Evolutionary conservation across 2,113 vertebrate genomes (phyloP).

Genomic region (Ageneiosus marmoratus): DNA sequence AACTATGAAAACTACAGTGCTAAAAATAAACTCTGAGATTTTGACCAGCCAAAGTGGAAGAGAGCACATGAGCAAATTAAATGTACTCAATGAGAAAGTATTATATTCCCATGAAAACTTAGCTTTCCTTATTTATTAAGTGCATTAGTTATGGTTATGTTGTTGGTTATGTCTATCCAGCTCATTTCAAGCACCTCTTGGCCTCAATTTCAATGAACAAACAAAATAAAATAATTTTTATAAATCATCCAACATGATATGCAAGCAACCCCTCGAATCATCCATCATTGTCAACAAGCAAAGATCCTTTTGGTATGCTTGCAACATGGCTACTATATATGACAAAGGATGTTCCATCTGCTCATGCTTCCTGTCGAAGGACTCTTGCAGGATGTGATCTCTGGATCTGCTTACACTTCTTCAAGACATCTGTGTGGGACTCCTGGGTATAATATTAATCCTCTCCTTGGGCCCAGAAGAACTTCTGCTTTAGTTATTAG

Average conservation of each 20-base stretch:
- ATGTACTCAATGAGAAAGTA: neutral
- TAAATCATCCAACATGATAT: conserved; percentile 57
- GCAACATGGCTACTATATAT: conserved; percentile 68
- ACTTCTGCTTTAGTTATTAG: conserved; percentile 42
- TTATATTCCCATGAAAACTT: too few species aligned
- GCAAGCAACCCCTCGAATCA: conserved; percentile 56
- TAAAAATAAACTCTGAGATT: neutral
- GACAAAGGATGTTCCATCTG: conserved; percentile 69
- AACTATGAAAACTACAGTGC: conserved; percentile 6
- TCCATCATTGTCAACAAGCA: conserved; percentile 58
- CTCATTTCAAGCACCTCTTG: conserved; percentile 5
- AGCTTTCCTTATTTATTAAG: conserved; percentile 6
- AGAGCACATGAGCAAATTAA: neutral
- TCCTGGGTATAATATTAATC: conserved; percentile 61
- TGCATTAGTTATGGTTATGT: neutral
- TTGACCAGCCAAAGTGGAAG: neutral
- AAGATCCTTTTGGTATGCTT: conserved; percentile 58
- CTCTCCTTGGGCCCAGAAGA: conserved; percentile 36
- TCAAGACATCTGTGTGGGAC: conserved; percentile 63
- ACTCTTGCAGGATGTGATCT: conserved; percentile 52
- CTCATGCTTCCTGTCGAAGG: conserved; percentile 61
- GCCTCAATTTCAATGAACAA: conserved; percentile 30
- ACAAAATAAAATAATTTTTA: conserved; percentile 35
- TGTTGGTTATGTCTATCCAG: conserved; percentile 9
- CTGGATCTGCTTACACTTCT: conserved; percentile 59